A percentile compares a stretch with the other conserved stretches of the same genome.
Conservation (phyloP, 2,797 vertebrate species). For the Taenioides sp. region DNA sequence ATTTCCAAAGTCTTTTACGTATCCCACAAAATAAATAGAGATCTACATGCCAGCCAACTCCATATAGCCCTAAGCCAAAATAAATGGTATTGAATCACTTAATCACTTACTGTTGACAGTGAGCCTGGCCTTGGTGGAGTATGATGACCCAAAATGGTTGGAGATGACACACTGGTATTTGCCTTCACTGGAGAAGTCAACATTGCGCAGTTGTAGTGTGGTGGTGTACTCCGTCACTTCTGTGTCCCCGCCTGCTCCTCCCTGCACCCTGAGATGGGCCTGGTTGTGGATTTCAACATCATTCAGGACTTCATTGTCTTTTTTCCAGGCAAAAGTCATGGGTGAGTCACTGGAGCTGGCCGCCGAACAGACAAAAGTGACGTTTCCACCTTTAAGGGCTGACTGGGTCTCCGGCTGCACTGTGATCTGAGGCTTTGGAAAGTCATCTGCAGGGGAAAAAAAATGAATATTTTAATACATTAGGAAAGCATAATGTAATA, state of each 20-base stretch:
- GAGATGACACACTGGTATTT: conserved; percentile 98
- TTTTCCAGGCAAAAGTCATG: conserved; percentile 99
- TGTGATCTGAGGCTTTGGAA: conserved; percentile 97
- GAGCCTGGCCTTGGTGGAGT: conserved; percentile 94
- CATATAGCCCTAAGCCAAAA: background rate
- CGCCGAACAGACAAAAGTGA: conserved; percentile 93
- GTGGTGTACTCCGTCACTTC: conserved; percentile 94
- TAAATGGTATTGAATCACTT: conserved; percentile 2
- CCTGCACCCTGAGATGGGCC: conserved; percentile 86
- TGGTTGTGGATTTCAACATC: conserved; percentile 94
- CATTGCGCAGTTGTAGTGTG: conserved; percentile 84
- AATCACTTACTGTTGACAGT: conserved; percentile 91
- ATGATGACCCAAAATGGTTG: conserved; percentile 97
- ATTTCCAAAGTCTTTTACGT: background rate
- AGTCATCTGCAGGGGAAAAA: conserved; percentile 85
- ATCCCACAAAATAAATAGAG: background rate
- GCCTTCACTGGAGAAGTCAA: conserved; percentile 91
- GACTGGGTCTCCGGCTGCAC: conserved; percentile 96
- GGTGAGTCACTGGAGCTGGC: conserved; percentile 97
- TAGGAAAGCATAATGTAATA: background rate
- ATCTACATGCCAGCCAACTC: background rate
- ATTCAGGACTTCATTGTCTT: conserved; percentile 91
- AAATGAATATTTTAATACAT: background rate
- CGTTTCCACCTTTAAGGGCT: conserved; percentile 89
- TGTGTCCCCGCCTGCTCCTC: conserved; percentile 50